Percentiles rank a stretch among this genome's conserved stretches.
Evolutionary conservation across 2,797 vertebrate genomes (phyloP).

Genomic region (Arnoldichthys spilopterus): DNA sequence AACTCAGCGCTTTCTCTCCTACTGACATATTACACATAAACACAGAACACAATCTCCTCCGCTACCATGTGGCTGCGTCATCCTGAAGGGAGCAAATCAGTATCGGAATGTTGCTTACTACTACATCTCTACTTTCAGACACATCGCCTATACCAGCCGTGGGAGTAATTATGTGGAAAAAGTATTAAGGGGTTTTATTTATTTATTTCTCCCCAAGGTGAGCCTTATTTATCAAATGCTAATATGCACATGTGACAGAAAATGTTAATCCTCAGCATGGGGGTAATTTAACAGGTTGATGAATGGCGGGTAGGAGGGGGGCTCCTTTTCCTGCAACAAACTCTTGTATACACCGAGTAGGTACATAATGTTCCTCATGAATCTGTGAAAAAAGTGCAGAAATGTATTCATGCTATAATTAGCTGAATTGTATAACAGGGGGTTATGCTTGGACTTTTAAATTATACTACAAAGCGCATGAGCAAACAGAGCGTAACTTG

Average conservation of each 20-base stretch:
- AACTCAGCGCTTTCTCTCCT: constrained; percentile 52
- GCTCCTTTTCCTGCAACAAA: not conserved
- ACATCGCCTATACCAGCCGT: not conserved
- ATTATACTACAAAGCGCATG: not conserved
- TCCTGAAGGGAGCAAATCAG: constrained; percentile 40
- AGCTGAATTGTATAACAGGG: not conserved
- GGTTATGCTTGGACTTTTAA: not conserved
- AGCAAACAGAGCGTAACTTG: not conserved
- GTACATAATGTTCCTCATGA: not conserved
- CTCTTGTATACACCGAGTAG: not conserved
- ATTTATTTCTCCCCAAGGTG: constrained; percentile 5
- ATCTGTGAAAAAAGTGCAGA: not conserved
- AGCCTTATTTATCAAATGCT: constrained; percentile 37
- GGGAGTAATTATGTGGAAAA: constrained; percentile 26
- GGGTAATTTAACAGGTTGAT: constrained; percentile 30
- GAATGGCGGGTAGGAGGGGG: not conserved
- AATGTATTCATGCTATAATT: not conserved
- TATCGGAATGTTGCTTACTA: constrained; percentile 17
- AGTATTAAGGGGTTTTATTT: constrained; percentile 18
- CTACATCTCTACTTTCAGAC: constrained; percentile 28
- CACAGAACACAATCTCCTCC: constrained; percentile 39
- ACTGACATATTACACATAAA: constrained; percentile 42
- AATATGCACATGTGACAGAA: constrained; percentile 9
- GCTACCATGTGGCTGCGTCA: constrained; percentile 27
- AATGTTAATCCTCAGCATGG: constrained; percentile 13